Percentiles rank a stretch among this genome's conserved stretches.
phyloP scores from a whole-genome alignment of 2,888 invertebrate genomes.

The Nomada lathburiana region DNA sequence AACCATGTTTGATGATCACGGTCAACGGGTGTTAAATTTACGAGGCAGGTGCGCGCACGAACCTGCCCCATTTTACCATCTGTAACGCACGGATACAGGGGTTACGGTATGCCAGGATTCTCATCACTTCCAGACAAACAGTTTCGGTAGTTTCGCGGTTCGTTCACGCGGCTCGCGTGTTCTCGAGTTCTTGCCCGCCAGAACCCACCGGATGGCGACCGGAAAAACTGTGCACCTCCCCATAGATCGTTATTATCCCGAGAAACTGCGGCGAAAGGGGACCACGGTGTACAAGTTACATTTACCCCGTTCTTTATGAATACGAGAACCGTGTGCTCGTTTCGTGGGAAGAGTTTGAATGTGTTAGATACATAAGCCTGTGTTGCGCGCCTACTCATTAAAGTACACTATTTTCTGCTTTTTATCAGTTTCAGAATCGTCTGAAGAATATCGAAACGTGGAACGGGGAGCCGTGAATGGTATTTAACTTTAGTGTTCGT shows the following conservation, averaged over 20 bases:
- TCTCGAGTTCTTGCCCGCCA: slow-evolving; percentile 20
- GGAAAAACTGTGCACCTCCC: slow-evolving; percentile 46
- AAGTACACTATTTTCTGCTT: no score
- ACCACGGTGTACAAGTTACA: slow-evolving; percentile 34
- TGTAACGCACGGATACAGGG: slow-evolving; percentile 25
- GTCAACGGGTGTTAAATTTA: slow-evolving; percentile 23
- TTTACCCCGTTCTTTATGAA: slow-evolving; percentile 44
- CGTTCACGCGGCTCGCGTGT: slow-evolving; percentile 23
- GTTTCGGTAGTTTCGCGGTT: slow-evolving; percentile 16
- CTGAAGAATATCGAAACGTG: no score
- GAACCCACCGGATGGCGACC: slow-evolving; percentile 35
- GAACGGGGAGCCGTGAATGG: not conserved
- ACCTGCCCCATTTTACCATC: slow-evolving; percentile 26
- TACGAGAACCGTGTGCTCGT: slow-evolving; percentile 34
- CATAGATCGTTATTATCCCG: slow-evolving; percentile 71
- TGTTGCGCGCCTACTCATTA: not conserved
- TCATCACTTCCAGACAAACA: slow-evolving; percentile 44
- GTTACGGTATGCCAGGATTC: slow-evolving; percentile 22
- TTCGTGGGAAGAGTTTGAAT: slow-evolving; percentile 30
- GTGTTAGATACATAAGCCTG: slow-evolving; percentile 7
- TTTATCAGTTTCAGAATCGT: no score
- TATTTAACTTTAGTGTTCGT: not conserved
- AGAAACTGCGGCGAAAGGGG: slow-evolving; percentile 25
- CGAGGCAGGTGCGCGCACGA: slow-evolving; percentile 25
- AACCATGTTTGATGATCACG: not conserved